Conservation (phyloP, 2,113 vertebrate species). For the Ophthalmolycus amberensis region DNA sequence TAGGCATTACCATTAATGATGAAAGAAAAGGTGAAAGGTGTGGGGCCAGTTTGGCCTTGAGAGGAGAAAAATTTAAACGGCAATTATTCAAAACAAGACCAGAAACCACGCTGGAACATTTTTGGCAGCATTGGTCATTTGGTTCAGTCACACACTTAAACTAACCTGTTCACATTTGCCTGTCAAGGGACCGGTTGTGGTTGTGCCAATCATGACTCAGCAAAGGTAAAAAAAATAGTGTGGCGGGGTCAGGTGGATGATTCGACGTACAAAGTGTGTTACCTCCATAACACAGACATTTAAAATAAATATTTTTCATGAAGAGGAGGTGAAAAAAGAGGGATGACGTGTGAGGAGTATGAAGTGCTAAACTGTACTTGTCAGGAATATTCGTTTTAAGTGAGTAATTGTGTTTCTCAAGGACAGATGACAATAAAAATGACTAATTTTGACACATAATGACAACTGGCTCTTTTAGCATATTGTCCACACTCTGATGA, state of each 20-base stretch:
- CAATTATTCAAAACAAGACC: background rate
- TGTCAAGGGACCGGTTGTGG: background rate
- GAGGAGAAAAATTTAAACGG: background rate
- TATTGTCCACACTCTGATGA: background rate
- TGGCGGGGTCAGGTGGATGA: background rate
- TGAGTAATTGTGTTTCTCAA: background rate
- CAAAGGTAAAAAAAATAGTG: background rate
- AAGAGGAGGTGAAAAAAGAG: background rate
- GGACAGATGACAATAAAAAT: conserved; percentile 11
- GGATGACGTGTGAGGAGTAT: background rate
- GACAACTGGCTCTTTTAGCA: conserved; percentile 13
- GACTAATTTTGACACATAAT: background rate
- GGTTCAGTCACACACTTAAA: too few relatives aligned
- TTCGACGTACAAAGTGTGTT: background rate
- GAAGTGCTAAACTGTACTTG: background rate
- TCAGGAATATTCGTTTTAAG: background rate
- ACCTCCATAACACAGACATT: background rate
- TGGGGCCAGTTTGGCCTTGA: background rate
- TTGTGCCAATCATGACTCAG: background rate
- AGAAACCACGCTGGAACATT: background rate
- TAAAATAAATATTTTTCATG: background rate
- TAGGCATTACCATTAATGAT: background rate
- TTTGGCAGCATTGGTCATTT: background rate
- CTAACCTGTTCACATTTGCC: background rate
- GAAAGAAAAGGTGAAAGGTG: background rate